Conservation (phyloP, 2,888 invertebrate genomes). For the Leucophenga maculata region DNA sequence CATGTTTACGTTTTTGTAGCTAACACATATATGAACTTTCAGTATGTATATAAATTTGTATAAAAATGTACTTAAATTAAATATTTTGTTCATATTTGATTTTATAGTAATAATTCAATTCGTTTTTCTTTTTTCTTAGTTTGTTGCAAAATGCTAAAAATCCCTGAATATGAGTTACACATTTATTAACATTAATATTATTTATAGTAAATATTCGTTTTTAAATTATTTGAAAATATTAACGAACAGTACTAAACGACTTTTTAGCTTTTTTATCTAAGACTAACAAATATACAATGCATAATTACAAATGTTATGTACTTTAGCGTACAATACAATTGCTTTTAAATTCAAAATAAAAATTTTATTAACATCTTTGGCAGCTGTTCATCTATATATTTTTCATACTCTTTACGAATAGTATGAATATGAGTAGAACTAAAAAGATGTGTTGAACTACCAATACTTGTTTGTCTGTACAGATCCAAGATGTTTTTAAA, state of each 20-base stretch:
- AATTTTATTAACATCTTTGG: background rate
- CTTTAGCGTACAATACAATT: background rate
- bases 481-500: no score
- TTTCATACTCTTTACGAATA: no score
- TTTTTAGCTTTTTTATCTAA: slow-evolving; percentile 37
- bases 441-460: no score
- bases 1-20: background rate
- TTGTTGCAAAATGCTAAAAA: slow-evolving; percentile 70
- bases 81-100: slow-evolving; percentile 1
- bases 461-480: no score
- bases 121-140: slow-evolving; percentile 27
- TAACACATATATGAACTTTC: background rate
- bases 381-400: background rate
- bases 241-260: slow-evolving; percentile 42
- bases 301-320: slow-evolving; percentile 6
- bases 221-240: slow-evolving; percentile 31
- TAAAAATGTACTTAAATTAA: slow-evolving; percentile 12
- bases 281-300: slow-evolving; percentile 24
- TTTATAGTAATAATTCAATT: slow-evolving; percentile 3
- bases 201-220: slow-evolving; percentile 40
- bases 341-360: background rate
- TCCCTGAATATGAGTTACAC: slow-evolving; percentile 71
- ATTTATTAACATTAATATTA: slow-evolving; percentile 45
- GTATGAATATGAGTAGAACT: no score
- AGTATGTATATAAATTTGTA: slow-evolving; percentile 4